Evolutionary conservation across 1,140 invertebrate genomes (phyloP).

Genomic region (Heliconius congener): DNA sequence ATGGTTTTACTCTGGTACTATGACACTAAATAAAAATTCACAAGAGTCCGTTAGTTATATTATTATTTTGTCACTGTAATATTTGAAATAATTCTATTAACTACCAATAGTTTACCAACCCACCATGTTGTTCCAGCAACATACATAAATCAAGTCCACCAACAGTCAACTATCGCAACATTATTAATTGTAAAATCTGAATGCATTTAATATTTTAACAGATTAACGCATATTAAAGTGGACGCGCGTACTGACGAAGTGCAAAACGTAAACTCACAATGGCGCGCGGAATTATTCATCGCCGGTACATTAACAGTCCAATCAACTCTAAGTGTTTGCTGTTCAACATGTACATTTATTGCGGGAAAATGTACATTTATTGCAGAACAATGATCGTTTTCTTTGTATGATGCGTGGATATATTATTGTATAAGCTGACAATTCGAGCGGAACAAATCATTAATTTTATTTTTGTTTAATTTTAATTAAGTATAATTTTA

Average conservation of each 20-base stretch:
- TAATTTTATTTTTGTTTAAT: not conserved
- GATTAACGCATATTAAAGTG: not conserved
- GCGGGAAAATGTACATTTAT: not conserved
- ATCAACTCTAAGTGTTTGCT: not conserved
- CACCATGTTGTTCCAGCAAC: too few species aligned
- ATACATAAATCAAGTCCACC: not conserved
- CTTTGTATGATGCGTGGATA: not conserved
- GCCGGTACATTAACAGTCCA: not conserved
- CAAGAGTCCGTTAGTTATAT: too few species aligned
- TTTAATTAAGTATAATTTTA: not conserved
- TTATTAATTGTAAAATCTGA: not conserved
- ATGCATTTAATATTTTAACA: conserved; percentile 1
- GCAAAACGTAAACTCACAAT: not conserved
- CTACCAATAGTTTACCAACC: too few species aligned
- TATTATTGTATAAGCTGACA: not conserved
- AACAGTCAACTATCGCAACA: not conserved
- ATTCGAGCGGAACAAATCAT: not conserved
- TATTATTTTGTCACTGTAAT: too few species aligned
- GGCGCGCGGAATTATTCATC: conserved; percentile 6
- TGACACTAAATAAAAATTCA: too few species aligned
- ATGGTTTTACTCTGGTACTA: too few species aligned
- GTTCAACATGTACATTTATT: not conserved
- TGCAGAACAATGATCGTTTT: not conserved
- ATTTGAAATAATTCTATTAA: too few species aligned
- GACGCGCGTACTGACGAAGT: not conserved